These are phyloP conservation scores for Campoletis raptor DNA, from an alignment of 2,888 invertebrate genomes.

Conservation along the genomic window DNA sequence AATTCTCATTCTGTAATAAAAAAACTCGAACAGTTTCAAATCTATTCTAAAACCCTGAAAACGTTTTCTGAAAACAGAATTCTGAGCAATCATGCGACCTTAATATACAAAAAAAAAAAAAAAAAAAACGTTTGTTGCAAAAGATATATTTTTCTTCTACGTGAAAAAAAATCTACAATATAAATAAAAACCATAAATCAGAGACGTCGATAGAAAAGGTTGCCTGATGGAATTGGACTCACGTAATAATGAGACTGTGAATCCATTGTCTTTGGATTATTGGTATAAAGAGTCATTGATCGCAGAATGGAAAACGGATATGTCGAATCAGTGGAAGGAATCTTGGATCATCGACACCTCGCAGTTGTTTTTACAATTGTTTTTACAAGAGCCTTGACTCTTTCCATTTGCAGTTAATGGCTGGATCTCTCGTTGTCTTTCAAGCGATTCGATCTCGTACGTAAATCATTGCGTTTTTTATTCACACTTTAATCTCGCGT, in stretches of 20 bases:
- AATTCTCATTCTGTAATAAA: too few relatives aligned
- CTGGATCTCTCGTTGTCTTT: background rate
- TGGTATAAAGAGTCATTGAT: conserved; percentile 2
- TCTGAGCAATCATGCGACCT: too few relatives aligned
- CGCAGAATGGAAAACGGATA: conserved; percentile 12
- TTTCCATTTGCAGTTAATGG: conserved; percentile 17
- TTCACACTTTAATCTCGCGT: background rate
- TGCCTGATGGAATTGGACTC: background rate
- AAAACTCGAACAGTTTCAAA: too few relatives aligned
- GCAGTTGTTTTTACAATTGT: background rate
- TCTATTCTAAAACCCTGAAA: too few relatives aligned
- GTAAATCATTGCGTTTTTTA: conserved; percentile 28
- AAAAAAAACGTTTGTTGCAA: background rate
- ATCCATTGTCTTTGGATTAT: conserved; percentile 3
- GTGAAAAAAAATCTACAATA: background rate
- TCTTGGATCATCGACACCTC: conserved; percentile 36
- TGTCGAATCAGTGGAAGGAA: conserved; percentile 19
- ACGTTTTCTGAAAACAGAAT: too few relatives aligned
- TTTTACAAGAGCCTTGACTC: conserved; percentile 20
- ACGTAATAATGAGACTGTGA: background rate
- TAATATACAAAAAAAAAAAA: background rate
- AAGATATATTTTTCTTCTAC: background rate
- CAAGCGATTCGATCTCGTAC: conserved; percentile 23
- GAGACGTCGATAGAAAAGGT: background rate
- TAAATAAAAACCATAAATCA: background rate